A percentile compares a stretch with the other conserved stretches of the same genome.
Conservation (phyloP, 2,888 invertebrate genomes). For the Caenorhabditis macrosperma region DNA sequence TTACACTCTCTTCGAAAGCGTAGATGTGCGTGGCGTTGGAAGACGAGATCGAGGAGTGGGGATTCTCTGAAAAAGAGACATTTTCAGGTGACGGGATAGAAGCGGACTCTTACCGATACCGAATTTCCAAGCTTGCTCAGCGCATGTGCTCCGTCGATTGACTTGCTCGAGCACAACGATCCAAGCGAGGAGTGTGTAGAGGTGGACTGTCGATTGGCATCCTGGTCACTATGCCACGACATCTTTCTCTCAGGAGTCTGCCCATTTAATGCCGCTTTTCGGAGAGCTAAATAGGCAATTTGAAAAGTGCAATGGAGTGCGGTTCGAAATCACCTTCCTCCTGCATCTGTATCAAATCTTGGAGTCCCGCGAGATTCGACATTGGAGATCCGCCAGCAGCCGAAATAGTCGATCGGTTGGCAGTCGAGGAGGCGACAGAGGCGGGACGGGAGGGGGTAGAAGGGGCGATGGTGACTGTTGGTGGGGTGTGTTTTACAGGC, state of each 20-base stretch:
- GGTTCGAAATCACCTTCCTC: conserved; percentile 46
- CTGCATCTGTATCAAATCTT: conserved; percentile 57
- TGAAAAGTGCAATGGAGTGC: not conserved
- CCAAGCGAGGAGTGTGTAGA: conserved; percentile 49
- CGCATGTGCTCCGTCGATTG: conserved; percentile 45
- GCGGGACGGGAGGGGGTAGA: conserved; percentile 48
- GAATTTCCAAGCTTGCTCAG: conserved; percentile 25
- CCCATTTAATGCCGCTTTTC: conserved; percentile 39
- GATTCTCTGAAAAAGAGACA: conserved; percentile 22
- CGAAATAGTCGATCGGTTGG: not conserved
- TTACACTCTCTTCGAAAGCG: conserved; percentile 52
- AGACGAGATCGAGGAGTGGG: conserved; percentile 50
- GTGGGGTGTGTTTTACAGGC: not conserved
- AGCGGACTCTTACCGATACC: not conserved
- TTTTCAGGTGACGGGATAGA: not conserved
- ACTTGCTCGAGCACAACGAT: conserved; percentile 52
- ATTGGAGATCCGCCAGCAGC: conserved; percentile 8
- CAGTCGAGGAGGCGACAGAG: conserved; percentile 38
- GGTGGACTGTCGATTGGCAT: conserved; percentile 52
- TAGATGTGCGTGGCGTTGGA: conserved; percentile 54
- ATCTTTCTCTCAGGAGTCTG: conserved; percentile 39
- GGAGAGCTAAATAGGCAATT: conserved; percentile 44
- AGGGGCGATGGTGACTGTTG: conserved; percentile 39
- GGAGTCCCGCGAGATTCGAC: conserved; percentile 56
- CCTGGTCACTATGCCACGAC: conserved; percentile 59